A percentile compares a stretch with the other conserved stretches of the same genome.
Evolutionary conservation across 23 tunicate species (phyloP).

Genomic region (Trididemnum clinides): DNA sequence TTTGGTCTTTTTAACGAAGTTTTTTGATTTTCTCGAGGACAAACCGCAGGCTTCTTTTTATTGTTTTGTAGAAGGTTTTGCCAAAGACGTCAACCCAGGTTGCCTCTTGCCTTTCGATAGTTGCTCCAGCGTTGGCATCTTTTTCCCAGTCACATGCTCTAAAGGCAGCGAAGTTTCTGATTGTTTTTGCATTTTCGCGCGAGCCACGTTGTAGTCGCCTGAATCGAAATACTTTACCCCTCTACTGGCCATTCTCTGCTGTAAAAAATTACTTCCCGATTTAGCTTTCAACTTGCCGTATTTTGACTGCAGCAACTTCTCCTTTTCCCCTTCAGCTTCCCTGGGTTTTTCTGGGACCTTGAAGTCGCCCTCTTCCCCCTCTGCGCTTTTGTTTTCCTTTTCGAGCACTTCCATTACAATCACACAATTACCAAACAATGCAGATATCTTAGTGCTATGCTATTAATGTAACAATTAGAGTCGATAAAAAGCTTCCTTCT

Average conservation of each 20-base stretch:
- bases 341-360: no score
- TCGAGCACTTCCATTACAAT: no score
- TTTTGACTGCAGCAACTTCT: slow-evolving; percentile 57
- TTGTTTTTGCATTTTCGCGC: slow-evolving; percentile 55
- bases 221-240: slow-evolving; percentile 56
- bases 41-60: no score
- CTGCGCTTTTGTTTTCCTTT: no score
- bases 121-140: slow-evolving; percentile 59
- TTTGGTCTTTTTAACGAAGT: no score
- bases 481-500: no score
- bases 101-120: slow-evolving; percentile 29
- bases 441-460: no score
- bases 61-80: not conserved
- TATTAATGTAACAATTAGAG: no score
- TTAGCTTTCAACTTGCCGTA: slow-evolving; percentile 61
- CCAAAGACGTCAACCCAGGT: not conserved
- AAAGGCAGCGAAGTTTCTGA: slow-evolving; percentile 16
- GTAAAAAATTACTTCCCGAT: slow-evolving; percentile 47
- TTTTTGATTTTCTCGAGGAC: no score
- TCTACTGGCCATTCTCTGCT: slow-evolving; percentile 42
- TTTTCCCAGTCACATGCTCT: slow-evolving; percentile 38
- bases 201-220: slow-evolving; percentile 67
- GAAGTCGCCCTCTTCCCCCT: no score
- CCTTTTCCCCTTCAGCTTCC: slow-evolving; percentile 76
- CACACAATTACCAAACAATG: no score